Conservation (phyloP, 2,113 vertebrate species). For the Laterallus jamaicensis region DNA sequence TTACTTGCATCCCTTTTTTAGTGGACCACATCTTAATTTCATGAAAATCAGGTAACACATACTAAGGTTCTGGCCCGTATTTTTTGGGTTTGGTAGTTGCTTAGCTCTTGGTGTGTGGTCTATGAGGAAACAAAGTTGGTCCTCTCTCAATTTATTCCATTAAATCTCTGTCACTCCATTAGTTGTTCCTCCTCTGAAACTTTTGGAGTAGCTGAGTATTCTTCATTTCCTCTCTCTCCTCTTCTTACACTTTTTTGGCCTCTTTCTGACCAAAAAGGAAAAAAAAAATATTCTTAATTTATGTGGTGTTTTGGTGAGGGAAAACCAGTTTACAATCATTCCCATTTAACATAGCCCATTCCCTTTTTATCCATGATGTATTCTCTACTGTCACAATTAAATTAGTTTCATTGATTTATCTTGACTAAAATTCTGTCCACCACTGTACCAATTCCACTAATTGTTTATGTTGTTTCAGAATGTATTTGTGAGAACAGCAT, state of each 20-base stretch:
- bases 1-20: neutral
- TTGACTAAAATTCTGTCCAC: neutral
- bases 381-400: neutral
- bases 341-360: neutral
- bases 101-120: neutral
- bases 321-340: neutral
- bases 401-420: neutral
- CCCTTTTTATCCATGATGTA: neutral
- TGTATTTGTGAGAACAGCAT: neutral
- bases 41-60: neutral
- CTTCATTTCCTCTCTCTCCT: neutral
- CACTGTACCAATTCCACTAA: neutral
- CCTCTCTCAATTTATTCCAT: neutral
- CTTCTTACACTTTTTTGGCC: neutral
- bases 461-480: neutral
- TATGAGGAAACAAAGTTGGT: neutral
- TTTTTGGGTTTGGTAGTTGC: neutral
- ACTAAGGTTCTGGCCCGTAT: neutral
- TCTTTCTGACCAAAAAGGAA: neutral
- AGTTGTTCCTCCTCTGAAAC: neutral
- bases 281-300: neutral
- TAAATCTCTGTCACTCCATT: neutral
- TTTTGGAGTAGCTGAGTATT: neutral
- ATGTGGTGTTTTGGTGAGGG: neutral
- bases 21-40: neutral